A percentile compares a stretch with the other conserved stretches of the same genome.
phyloP scores from a whole-genome alignment of 2,113 vertebrate genomes.

The Diphyllodes magnificus region DNA sequence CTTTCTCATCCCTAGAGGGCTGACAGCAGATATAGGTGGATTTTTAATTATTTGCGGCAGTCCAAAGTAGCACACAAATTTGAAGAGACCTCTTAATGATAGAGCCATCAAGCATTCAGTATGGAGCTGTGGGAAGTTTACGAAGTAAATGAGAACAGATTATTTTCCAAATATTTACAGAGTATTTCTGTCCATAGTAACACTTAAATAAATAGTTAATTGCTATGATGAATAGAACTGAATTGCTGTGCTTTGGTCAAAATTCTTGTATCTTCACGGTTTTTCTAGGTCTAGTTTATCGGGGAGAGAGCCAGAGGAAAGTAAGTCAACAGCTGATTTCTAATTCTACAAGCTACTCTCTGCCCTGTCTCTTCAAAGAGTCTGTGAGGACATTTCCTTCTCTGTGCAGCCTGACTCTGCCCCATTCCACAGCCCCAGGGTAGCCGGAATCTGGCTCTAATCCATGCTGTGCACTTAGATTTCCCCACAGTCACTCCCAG shows the following conservation, averaged over 20 bases:
- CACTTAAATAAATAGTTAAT: neutral
- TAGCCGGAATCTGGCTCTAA: neutral
- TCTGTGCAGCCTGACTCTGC: neutral
- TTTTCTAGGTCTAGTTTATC: neutral
- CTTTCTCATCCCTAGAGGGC: neutral
- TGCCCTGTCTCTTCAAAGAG: neutral
- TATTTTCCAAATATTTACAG: neutral
- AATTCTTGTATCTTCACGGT: neutral
- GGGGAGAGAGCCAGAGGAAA: neutral
- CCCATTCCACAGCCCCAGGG: rapidly evolving
- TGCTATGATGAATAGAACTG: neutral
- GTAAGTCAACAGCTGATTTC: neutral
- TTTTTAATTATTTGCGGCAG: neutral
- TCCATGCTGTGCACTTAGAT: neutral
- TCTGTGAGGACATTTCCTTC: neutral
- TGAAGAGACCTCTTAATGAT: neutral
- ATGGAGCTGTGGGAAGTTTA: neutral
- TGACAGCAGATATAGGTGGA: neutral
- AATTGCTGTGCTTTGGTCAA: neutral
- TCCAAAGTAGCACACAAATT: neutral
- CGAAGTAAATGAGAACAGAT: neutral
- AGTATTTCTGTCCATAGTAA: neutral
- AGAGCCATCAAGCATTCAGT: neutral
- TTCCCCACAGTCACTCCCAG: neutral
- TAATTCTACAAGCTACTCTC: neutral